These are phyloP conservation scores for Pelodiscus sinensis DNA, from an alignment of 2,113 vertebrate genomes.

Conservation along the genomic window DNA sequence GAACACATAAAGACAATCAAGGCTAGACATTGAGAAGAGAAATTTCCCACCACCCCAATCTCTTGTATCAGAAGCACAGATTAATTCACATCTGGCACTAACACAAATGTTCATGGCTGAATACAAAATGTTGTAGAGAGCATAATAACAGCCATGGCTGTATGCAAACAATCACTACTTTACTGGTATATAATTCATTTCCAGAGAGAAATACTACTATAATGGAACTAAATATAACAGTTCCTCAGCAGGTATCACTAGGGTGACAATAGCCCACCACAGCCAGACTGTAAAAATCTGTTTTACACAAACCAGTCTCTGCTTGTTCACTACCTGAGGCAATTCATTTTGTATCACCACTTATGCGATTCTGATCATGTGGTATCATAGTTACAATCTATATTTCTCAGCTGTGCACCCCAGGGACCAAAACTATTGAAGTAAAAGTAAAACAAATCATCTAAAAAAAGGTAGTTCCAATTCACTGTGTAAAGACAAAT, in stretches of 20 bases:
- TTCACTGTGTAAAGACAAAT: conserved; percentile 32
- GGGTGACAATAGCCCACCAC: conserved; percentile 13
- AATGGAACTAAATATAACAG: conserved; percentile 38
- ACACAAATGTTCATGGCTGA: neutral
- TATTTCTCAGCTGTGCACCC: conserved; percentile 36
- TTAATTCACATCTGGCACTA: neutral
- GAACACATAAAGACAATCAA: neutral
- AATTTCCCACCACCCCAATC: neutral
- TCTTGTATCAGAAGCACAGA: neutral
- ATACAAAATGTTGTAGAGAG: neutral
- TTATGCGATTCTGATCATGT: conserved; percentile 53
- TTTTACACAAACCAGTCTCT: conserved; percentile 34
- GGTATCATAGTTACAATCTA: conserved; percentile 23
- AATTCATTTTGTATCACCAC: conserved; percentile 60
- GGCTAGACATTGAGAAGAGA: neutral
- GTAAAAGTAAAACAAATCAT: conserved; percentile 11
- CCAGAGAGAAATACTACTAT: conserved; percentile 23
- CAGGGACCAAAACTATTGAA: conserved; percentile 40
- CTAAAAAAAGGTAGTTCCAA: conserved; percentile 40
- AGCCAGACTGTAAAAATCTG: conserved; percentile 27
- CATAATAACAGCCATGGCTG: neutral
- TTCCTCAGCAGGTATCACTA: conserved; percentile 30
- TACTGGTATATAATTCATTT: neutral
- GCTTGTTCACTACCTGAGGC: conserved; percentile 48
- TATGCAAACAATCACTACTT: neutral